Evolutionary conservation across 1,140 invertebrate genomes (phyloP).

Genomic region (Nasonia vitripennis): DNA sequence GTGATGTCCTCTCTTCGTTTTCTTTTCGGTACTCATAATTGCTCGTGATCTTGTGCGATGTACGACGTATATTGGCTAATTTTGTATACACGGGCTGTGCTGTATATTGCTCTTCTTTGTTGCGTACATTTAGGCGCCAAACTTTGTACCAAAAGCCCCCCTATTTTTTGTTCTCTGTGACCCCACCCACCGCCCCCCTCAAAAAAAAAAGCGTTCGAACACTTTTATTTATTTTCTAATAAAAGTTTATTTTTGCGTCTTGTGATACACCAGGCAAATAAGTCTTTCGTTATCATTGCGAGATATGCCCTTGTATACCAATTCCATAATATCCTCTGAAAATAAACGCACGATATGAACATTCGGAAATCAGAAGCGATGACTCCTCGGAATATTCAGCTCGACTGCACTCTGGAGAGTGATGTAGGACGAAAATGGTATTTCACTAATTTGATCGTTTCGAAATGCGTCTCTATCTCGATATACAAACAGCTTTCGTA

Average conservation of each 20-base stretch:
- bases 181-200: not conserved
- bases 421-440: not conserved
- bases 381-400: not conserved
- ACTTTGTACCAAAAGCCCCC: not conserved
- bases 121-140: not conserved
- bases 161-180: not conserved
- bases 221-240: conserved; percentile 74
- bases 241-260: conserved; percentile 71
- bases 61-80: no score
- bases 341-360: no score
- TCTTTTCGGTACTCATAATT: no score
- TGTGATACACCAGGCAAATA: conserved; percentile 63
- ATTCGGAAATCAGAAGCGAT: no score
- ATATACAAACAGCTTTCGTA: not conserved
- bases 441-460: not conserved
- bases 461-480: not conserved
- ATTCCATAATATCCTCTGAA: no score
- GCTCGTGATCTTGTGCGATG: no score
- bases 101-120: no score
- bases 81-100: no score
- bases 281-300: conserved; percentile 44
- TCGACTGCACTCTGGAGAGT: not conserved
- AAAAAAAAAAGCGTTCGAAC: conserved; percentile 27
- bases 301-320: not conserved
- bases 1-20: no score